These are phyloP conservation scores for Lithodes maja DNA, from an alignment of 2,888 invertebrate species.

Conservation along the genomic window DNA sequence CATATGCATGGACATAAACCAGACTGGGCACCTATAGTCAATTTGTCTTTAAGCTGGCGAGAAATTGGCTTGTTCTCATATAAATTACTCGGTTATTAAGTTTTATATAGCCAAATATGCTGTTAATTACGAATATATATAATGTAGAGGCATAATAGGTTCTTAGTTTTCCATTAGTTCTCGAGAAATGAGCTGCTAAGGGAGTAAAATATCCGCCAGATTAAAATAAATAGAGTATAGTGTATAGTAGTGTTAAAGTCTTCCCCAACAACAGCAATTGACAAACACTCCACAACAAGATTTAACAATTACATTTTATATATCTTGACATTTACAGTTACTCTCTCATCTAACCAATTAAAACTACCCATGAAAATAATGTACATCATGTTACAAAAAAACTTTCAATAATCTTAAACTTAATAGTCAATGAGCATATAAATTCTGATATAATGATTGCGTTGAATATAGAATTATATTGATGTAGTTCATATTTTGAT, in stretches of 20 bases:
- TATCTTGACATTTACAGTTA: neutral
- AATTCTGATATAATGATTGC: too few relatives aligned
- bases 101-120: too few relatives aligned
- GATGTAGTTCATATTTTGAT: neutral
- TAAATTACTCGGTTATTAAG: too few relatives aligned
- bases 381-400: neutral
- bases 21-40: neutral
- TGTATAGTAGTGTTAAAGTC: slow-evolving; percentile 7
- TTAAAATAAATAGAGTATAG: neutral
- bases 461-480: too few relatives aligned
- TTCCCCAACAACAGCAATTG: neutral
- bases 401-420: neutral
- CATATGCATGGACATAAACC: neutral
- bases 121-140: too few relatives aligned
- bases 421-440: neutral
- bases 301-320: neutral
- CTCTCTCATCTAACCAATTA: neutral
- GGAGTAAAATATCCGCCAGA: too few relatives aligned
- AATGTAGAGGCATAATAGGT: too few relatives aligned
- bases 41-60: too few relatives aligned
- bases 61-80: too few relatives aligned
- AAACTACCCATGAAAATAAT: neutral
- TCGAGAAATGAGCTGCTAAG: too few relatives aligned
- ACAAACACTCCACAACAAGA: neutral
- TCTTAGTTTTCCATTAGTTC: too few relatives aligned